A percentile compares a stretch with the other conserved stretches of the same genome.
Evolutionary conservation across 2,888 invertebrate species (phyloP).

Genomic region (Cyclophora albipunctata): DNA sequence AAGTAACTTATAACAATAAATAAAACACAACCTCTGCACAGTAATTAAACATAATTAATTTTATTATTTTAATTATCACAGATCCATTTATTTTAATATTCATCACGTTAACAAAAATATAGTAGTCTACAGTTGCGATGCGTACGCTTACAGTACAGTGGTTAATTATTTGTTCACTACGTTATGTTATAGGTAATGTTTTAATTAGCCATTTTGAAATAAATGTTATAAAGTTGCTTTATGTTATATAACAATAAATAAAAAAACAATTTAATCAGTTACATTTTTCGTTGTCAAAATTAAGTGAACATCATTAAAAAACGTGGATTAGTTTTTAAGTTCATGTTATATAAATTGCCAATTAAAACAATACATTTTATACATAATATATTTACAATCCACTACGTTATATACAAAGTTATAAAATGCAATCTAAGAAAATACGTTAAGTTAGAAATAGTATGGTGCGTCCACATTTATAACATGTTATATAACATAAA

Average conservation of each 20-base stretch:
- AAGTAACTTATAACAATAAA: background rate
- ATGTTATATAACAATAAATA: no score
- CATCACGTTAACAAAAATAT: constrained; percentile 74
- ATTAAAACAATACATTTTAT: constrained; percentile 22
- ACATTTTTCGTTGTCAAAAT: background rate
- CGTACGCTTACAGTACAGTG: constrained; percentile 51
- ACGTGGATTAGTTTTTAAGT: background rate
- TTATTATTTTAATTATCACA: constrained; percentile 75
- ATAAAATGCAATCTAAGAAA: constrained; percentile 21
- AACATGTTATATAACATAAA: no score
- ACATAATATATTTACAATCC: constrained; percentile 56
- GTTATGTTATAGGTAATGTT: constrained; percentile 1
- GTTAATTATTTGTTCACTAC: constrained; percentile 22
- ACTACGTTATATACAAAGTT: constrained; percentile 53
- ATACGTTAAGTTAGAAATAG: constrained; percentile 14
- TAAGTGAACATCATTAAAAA: background rate
- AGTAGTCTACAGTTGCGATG: constrained; percentile 61
- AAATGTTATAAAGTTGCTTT: background rate
- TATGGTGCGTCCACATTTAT: background rate
- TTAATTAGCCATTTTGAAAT: background rate
- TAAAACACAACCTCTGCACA: constrained; percentile 35
- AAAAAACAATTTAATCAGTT: no score
- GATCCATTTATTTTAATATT: constrained; percentile 74
- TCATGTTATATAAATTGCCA: constrained; percentile 1
- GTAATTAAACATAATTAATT: constrained; percentile 73